phyloP scores from a whole-genome alignment of 2,113 vertebrate genomes.

The Sinocyclocheilus anshuiensis region DNA sequence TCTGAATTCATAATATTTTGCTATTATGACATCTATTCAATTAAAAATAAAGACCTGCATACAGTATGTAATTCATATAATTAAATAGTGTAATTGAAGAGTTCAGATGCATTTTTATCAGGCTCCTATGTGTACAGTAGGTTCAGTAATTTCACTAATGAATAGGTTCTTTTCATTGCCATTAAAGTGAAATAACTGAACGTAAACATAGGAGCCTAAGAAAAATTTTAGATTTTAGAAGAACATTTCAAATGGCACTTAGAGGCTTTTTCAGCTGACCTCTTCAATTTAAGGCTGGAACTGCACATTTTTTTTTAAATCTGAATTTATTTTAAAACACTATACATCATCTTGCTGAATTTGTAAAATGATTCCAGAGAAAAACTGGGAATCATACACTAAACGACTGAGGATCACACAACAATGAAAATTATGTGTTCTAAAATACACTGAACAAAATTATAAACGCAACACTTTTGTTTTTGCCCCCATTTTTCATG shows the following conservation, averaged over 20 bases:
- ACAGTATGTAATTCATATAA: background rate
- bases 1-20: background rate
- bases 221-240: no score
- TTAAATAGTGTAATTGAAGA: background rate
- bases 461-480: no score
- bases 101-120: no score
- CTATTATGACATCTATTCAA: background rate
- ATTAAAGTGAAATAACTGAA: no score
- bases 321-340: background rate
- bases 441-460: background rate
- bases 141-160: no score
- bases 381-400: background rate
- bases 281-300: background rate
- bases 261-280: no score
- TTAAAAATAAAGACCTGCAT: background rate
- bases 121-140: no score
- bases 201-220: no score
- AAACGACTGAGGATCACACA: background rate
- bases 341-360: background rate
- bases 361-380: background rate
- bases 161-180: no score
- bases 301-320: background rate
- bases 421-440: background rate
- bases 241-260: no score
- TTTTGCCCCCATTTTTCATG: no score